Evolutionary conservation across 2,113 vertebrate species (phyloP), one percentile per base, ranked within the genome.

Genomic region (Pseudolaguvia tuberculata): DNA sequence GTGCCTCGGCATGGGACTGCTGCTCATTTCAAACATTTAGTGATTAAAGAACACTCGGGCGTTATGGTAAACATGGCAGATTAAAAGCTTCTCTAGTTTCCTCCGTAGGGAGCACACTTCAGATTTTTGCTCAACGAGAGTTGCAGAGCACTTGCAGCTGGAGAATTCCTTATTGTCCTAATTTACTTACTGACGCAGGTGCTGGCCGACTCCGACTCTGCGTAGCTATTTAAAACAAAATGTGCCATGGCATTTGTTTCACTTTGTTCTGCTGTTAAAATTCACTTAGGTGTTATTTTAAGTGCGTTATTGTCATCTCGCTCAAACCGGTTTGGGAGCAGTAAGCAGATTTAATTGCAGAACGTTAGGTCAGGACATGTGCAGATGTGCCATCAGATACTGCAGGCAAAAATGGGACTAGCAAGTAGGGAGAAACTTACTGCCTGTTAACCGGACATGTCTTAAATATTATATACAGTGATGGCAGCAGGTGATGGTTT

Each of bases 11-110:
- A 70, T 75, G 74, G 74, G 79, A 48, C 59, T 72, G 79, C 70
- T 74, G 82, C 70, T 88, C 85, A 85, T 86, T 86, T 86, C 77
- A 85, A 84, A 86, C 83, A 81, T 88, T 88, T 88, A 87, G 82
- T 82, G 80, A 85, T 84, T 87, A 83, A 86, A 88, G 82, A 77
- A 25, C 0, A 45, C 73, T 78, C 62, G 23, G 62, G 58, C 63
- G 62, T 69, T 52, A 70, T 58, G 66, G 58, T 61, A 78, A 75
- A 78, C 50, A 73, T 66, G 59, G 58, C 52, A 66, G 25, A 71
- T 71, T 70, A 63, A 78, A 69, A 58, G 70, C 42, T 65, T n/a
- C 63, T 45, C 31, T 65, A 51, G 13, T 23, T 13, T 45, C 47
- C 57, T 68, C 55, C 67, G 11, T 48, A 66, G 66, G 75, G 63